Evolutionary conservation across 2,888 invertebrate genomes (phyloP), one percentile per base, ranked within the genome.

Genomic region (Drosophila aldrichi): DNA sequence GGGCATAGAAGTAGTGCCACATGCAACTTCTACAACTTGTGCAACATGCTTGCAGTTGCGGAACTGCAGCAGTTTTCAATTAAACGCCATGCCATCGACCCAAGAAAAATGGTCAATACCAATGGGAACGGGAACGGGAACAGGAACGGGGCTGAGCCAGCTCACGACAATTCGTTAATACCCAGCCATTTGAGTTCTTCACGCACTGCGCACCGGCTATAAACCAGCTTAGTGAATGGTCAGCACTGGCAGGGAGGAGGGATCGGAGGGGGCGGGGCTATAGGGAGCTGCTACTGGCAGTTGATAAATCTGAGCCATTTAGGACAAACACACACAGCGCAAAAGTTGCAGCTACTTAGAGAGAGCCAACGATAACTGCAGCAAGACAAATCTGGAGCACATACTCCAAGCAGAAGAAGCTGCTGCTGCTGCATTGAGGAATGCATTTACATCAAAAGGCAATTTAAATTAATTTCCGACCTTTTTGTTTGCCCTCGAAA

Each of bases 391-490:
- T 89, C 61, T 87, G 88, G 88, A 87, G 79, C 85, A 87, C 78
- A 70, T 48, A 75, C 63, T 69, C 61, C n/a, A 38, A 66, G 40
- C 32, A 67, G 68, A 38, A 48, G 70, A 36, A 41, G 60, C 48
- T 32, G 25, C 69, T 72, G 86, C 74, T 77, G 74, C 64, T 79
- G 82, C 79, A 84, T 89, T 92, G 92, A 91, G 90, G 90, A 89
- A 92, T 92, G 90, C 86, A 91, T 91, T 90, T 90, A 91, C 91
- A 92, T 92, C 92, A 92, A 92, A 92, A 91, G 88, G 82, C 91
- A 91, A 92, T 92, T 92, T 92, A 91, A 92, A 92, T 91, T 91
- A 92, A 92, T 92, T 92, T 91, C 88, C 74, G 55, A 81, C 87
- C 83, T 87, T 91, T 91, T 90, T 90, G 86, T 86, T 89, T 41